These are phyloP conservation scores for Pelodytes ibericus DNA, from an alignment of 2,797 vertebrate genomes.

Conservation along the genomic window DNA sequence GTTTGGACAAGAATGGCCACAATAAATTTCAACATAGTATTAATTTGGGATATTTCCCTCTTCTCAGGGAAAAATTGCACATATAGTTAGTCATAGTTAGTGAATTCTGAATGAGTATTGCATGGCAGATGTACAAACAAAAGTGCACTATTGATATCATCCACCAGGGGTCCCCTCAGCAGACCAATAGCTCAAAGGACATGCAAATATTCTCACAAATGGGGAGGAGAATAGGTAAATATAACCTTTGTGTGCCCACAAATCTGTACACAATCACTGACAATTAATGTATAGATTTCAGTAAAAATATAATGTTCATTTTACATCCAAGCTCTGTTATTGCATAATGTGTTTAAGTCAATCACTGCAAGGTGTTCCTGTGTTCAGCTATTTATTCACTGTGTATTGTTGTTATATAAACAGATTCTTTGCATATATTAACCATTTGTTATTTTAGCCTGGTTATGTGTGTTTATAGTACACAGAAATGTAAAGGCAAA, in stretches of 20 bases:
- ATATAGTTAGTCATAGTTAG: too few relatives aligned
- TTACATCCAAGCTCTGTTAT: neutral
- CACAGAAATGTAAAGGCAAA: neutral
- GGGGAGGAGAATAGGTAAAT: slow-evolving; percentile 10
- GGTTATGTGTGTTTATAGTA: slow-evolving; percentile 3
- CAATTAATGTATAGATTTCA: too few relatives aligned
- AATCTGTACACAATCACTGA: too few relatives aligned
- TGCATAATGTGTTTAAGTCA: neutral
- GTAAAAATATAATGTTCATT: neutral
- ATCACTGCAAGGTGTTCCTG: slow-evolving; percentile 1
- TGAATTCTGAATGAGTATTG: too few relatives aligned
- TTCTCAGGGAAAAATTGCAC: too few relatives aligned
- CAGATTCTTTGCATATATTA: neutral
- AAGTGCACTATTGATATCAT: neutral
- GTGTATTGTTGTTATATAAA: slow-evolving; percentile 1
- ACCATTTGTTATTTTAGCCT: slow-evolving; percentile 4
- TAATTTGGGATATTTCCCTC: too few relatives aligned
- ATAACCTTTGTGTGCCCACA: too few relatives aligned
- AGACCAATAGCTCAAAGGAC: neutral
- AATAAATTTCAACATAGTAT: too few relatives aligned
- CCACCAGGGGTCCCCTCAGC: neutral
- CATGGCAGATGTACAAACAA: too few relatives aligned
- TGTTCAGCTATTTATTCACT: neutral
- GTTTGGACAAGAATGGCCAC: too few relatives aligned
- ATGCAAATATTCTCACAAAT: slow-evolving; percentile 5